Percentiles rank a stretch among this genome's conserved stretches.
phyloP scores from a whole-genome alignment of 1,140 invertebrate species.

The Pissodes strobi region DNA sequence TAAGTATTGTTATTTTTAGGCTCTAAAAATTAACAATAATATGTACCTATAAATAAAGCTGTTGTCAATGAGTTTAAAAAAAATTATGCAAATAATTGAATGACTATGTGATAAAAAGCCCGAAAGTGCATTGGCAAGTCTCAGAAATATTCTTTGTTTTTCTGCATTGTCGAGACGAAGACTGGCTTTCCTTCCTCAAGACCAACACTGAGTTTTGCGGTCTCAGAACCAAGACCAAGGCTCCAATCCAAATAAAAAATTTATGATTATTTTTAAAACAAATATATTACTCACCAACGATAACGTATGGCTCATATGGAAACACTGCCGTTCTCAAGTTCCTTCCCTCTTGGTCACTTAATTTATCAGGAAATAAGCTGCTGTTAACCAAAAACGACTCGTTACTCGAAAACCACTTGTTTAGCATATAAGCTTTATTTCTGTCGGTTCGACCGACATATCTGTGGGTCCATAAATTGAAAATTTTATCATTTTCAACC shows the following conservation, averaged over 20 bases:
- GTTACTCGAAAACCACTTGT: slow-evolving; percentile 44
- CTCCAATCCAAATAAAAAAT: background rate
- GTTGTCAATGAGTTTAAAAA: background rate
- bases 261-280: background rate
- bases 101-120: background rate
- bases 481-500: slow-evolving; percentile 5
- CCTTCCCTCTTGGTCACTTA: slow-evolving; percentile 43
- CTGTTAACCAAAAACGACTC: slow-evolving; percentile 32
- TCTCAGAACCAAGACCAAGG: background rate
- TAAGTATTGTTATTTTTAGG: background rate
- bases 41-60: background rate
- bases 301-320: slow-evolving; percentile 43
- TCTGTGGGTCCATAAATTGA: slow-evolving; percentile 41
- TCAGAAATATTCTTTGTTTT: too few relatives aligned
- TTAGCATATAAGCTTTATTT: slow-evolving; percentile 30
- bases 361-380: slow-evolving; percentile 46
- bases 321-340: slow-evolving; percentile 40
- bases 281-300: slow-evolving; percentile 45
- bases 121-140: too few relatives aligned
- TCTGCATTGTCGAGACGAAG: too few relatives aligned
- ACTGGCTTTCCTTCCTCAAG: too few relatives aligned
- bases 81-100: too few relatives aligned
- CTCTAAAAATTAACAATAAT: slow-evolving; percentile 2
- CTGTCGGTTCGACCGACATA: slow-evolving; percentile 35
- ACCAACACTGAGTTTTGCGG: background rate